These are phyloP conservation scores for Hofmannophila pseudospretella DNA, from an alignment of 2,888 invertebrate genomes.

Conservation along the genomic window DNA sequence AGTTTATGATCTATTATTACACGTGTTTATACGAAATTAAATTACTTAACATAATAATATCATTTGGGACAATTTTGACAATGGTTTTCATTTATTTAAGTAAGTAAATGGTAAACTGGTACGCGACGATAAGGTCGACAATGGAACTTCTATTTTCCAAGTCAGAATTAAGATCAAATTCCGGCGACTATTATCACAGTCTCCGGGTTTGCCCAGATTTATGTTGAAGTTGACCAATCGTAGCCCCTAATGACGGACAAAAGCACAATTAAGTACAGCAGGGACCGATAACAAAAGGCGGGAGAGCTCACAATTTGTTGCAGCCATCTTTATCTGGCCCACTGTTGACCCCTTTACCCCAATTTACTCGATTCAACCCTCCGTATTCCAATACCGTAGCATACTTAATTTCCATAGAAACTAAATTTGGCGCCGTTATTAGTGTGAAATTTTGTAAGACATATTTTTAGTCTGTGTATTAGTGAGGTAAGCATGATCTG, in stretches of 20 bases:
- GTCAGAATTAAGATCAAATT: too few relatives aligned
- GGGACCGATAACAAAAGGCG: constrained; percentile 69
- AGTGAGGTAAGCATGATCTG: constrained; percentile 12
- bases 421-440: constrained; percentile 19
- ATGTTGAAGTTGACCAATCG: constrained; percentile 55
- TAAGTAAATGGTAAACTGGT: too few relatives aligned
- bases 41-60: too few relatives aligned
- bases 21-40: too few relatives aligned
- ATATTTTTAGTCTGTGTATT: constrained; percentile 27
- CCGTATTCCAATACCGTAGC: constrained; percentile 15
- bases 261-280: constrained; percentile 75
- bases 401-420: neutral
- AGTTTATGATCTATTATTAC: too few relatives aligned
- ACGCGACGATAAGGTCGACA: too few relatives aligned
- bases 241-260: constrained; percentile 57
- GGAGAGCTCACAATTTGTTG: constrained; percentile 72
- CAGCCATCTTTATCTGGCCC: constrained; percentile 72
- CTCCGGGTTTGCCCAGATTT: too few relatives aligned
- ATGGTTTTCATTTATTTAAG: too few relatives aligned
- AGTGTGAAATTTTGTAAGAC: constrained; percentile 11
- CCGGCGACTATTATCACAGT: constrained; percentile 52
- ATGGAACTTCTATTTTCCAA: too few relatives aligned
- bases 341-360: constrained; percentile 76
- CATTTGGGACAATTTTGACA: too few relatives aligned
- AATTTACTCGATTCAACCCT: constrained; percentile 59